Conservation (phyloP, 2,888 invertebrate genomes). For the Nymphalis polychloros region DNA sequence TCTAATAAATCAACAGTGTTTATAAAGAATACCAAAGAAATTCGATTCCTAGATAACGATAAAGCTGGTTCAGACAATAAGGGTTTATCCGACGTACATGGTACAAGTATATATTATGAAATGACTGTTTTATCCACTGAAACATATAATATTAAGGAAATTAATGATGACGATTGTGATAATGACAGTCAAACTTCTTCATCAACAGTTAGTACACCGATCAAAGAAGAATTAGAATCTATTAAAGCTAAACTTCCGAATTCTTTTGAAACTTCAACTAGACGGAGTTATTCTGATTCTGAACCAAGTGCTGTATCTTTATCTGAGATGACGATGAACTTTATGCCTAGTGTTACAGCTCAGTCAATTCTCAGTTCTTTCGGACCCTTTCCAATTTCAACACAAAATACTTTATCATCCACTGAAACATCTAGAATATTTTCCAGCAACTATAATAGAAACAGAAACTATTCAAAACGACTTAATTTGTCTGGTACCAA, state of each 20-base stretch:
- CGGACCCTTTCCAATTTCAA: slow-evolving; percentile 48
- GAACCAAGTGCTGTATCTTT: slow-evolving; percentile 45
- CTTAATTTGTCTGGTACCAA: slow-evolving; percentile 62
- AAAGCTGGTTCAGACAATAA: slow-evolving; percentile 64
- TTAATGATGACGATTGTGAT: slow-evolving; percentile 74
- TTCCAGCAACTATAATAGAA: slow-evolving; percentile 59
- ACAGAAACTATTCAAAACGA: slow-evolving; percentile 68
- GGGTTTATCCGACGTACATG: slow-evolving; percentile 73
- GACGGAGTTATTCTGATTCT: slow-evolving; percentile 41
- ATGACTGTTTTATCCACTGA: slow-evolving; percentile 77
- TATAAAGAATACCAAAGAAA: slow-evolving; percentile 81
- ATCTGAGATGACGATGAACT: slow-evolving; percentile 51
- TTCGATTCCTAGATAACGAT: slow-evolving; percentile 71
- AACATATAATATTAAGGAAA: slow-evolving; percentile 71
- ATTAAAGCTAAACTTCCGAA: slow-evolving; percentile 53
- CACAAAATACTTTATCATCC: slow-evolving; percentile 56
- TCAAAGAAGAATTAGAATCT: slow-evolving; percentile 56
- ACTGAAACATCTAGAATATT: slow-evolving; percentile 56
- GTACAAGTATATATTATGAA: slow-evolving; percentile 78
- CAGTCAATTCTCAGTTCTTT: slow-evolving; percentile 38
- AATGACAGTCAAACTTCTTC: slow-evolving; percentile 59
- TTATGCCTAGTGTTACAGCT: slow-evolving; percentile 37
- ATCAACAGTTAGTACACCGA: slow-evolving; percentile 58
- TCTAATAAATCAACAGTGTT: slow-evolving; percentile 73
- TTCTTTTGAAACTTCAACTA: slow-evolving; percentile 43